phyloP scores from a whole-genome alignment of 2,888 invertebrate species.

The Rhagonycha fulva region DNA sequence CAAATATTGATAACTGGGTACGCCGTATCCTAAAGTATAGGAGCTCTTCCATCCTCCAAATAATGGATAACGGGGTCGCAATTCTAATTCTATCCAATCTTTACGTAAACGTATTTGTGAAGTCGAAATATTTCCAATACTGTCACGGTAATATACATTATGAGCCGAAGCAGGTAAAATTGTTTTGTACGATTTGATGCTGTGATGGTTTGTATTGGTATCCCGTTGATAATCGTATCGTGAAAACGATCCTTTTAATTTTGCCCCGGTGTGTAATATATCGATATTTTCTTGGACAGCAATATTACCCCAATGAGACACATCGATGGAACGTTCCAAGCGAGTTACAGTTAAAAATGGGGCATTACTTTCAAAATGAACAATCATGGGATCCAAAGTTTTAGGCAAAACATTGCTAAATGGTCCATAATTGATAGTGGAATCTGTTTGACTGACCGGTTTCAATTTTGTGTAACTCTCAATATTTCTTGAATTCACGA shows the following conservation, averaged over 20 bases:
- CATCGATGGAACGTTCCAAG: slow-evolving; percentile 86
- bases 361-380: slow-evolving; percentile 96
- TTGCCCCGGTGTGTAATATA: slow-evolving; percentile 90
- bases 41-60: slow-evolving; percentile 99
- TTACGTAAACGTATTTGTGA: slow-evolving; percentile 87
- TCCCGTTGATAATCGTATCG: slow-evolving; percentile 97
- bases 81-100: slow-evolving; percentile 92
- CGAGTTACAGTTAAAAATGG: slow-evolving; percentile 94
- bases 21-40: slow-evolving; percentile 90
- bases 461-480: slow-evolving; percentile 83
- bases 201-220: slow-evolving; percentile 82
- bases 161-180: slow-evolving; percentile 84
- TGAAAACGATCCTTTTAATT: slow-evolving; percentile 92
- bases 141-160: slow-evolving; percentile 97
- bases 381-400: slow-evolving; percentile 64
- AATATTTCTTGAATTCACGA: slow-evolving; percentile 76
- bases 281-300: slow-evolving; percentile 95
- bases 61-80: slow-evolving; percentile 95
- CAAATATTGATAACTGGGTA: slow-evolving; percentile 95
- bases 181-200: slow-evolving; percentile 90
- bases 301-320: slow-evolving; percentile 99
- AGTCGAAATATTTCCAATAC: slow-evolving; percentile 98
- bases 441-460: slow-evolving; percentile 79
- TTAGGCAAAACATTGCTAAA: slow-evolving; percentile 74
- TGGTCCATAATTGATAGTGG: slow-evolving; percentile 86